Percentiles rank a stretch among this genome's conserved stretches.
Evolutionary conservation across 2,888 invertebrate species (phyloP).

Genomic region (Tetranychus piercei): DNA sequence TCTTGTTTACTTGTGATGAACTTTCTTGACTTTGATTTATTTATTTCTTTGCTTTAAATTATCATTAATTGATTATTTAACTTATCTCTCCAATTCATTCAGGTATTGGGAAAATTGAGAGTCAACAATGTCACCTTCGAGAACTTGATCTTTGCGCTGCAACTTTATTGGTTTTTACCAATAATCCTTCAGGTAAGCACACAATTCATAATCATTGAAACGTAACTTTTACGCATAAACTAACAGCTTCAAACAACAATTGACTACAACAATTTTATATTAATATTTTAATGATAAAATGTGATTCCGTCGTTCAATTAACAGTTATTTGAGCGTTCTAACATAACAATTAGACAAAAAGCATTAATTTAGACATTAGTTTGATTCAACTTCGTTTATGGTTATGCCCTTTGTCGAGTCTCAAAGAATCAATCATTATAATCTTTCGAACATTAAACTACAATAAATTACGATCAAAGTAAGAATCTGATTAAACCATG

Average conservation of each 20-base stretch:
- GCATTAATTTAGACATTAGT: no score
- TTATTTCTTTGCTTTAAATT: neutral
- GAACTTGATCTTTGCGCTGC: slow-evolving; percentile 28
- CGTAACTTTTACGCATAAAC: neutral
- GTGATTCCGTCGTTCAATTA: no score
- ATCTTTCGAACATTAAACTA: no score
- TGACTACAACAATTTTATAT: neutral
- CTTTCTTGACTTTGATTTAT: neutral
- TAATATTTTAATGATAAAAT: no score
- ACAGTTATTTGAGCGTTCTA: no score
- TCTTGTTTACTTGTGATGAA: no score
- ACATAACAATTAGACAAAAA: no score
- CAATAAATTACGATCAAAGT: no score
- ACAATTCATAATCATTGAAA: neutral
- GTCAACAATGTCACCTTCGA: slow-evolving; percentile 26
- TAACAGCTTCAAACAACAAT: neutral
- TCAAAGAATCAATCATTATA: no score
- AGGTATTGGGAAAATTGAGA: neutral
- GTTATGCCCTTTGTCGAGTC: no score
- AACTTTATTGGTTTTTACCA: slow-evolving; percentile 27
- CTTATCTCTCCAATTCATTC: neutral
- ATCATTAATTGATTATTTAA: neutral
- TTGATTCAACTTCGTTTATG: no score
- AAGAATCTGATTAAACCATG: no score
- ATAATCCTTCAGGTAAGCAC: slow-evolving; percentile 24